Percentiles rank a stretch among this genome's conserved stretches.
Evolutionary conservation across 1,140 invertebrate species (phyloP).

Genomic region (Schlechtendalia chinensis): DNA sequence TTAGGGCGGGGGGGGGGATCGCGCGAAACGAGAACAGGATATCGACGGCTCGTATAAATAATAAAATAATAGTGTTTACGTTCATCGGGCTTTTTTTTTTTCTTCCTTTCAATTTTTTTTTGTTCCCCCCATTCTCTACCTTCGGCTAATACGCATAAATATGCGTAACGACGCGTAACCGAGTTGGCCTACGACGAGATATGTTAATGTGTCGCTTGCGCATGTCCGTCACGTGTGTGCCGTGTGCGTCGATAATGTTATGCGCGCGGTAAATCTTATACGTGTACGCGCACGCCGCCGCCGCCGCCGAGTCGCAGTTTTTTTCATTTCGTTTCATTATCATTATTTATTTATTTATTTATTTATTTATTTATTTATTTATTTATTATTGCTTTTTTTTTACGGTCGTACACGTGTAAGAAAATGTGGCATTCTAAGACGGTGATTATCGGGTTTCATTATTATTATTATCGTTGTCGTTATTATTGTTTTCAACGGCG

Average conservation of each 20-base stretch:
- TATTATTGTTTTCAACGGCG: too few species aligned
- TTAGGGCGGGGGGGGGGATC: too few species aligned
- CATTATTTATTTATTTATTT: too few species aligned
- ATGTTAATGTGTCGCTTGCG: constrained; percentile 48
- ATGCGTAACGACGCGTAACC: constrained; percentile 47
- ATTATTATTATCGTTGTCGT: too few species aligned
- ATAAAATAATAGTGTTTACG: too few species aligned
- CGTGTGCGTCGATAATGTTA: constrained; percentile 42
- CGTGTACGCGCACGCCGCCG: not conserved
- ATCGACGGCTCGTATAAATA: too few species aligned
- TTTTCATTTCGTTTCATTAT: too few species aligned
- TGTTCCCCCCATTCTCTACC: too few species aligned
- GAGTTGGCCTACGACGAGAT: constrained; percentile 35
- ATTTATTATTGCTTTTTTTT: constrained; percentile 41
- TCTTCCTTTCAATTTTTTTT: too few species aligned
- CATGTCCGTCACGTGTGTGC: constrained; percentile 47
- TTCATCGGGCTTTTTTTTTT: constrained; percentile 1
- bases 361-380: constrained; percentile 43
- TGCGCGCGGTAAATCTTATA: constrained; percentile 31
- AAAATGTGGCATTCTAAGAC: constrained; percentile 46
- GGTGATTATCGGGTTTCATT: constrained; percentile 36
- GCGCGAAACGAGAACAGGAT: too few species aligned
- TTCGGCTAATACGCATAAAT: constrained; percentile 42
- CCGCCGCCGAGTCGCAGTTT: constrained; percentile 8
- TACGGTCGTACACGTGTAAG: constrained; percentile 44